phyloP scores from a whole-genome alignment of 2,113 vertebrate species.

The Eurypyga helias region DNA sequence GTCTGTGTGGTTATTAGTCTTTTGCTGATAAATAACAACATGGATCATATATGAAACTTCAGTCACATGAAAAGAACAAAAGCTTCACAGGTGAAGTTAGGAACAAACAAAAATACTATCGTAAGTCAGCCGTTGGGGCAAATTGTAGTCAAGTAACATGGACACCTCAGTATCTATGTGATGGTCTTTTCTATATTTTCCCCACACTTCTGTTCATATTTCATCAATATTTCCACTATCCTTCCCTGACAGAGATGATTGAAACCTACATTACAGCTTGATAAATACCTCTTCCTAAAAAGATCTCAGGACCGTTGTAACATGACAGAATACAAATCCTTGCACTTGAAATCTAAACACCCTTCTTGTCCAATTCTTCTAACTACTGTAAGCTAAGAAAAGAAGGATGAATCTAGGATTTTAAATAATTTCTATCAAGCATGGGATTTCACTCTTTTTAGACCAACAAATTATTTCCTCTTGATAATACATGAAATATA shows the following conservation, averaged over 20 bases:
- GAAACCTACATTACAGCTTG: neutral
- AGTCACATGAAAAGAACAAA: neutral
- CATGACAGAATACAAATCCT: neutral
- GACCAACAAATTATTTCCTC: neutral
- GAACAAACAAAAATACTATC: neutral
- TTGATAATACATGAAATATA: neutral
- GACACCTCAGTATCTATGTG: fast-evolving
- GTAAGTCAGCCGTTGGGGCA: neutral
- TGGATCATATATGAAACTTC: neutral
- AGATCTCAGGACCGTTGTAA: neutral
- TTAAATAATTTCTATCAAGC: neutral
- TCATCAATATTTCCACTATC: neutral
- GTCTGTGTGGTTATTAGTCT: neutral
- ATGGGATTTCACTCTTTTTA: neutral
- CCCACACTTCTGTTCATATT: neutral
- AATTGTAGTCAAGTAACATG: neutral
- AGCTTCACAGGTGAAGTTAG: neutral
- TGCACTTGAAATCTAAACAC: neutral
- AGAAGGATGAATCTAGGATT: neutral
- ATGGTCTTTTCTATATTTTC: neutral
- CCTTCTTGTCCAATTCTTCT: neutral
- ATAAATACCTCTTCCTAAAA: neutral
- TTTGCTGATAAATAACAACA: neutral
- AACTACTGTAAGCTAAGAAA: neutral
- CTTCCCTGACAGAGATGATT: neutral